Base-by-base conservation (phyloP, 1,140 invertebrate species). In the Episyrphus balteatus region DNA sequence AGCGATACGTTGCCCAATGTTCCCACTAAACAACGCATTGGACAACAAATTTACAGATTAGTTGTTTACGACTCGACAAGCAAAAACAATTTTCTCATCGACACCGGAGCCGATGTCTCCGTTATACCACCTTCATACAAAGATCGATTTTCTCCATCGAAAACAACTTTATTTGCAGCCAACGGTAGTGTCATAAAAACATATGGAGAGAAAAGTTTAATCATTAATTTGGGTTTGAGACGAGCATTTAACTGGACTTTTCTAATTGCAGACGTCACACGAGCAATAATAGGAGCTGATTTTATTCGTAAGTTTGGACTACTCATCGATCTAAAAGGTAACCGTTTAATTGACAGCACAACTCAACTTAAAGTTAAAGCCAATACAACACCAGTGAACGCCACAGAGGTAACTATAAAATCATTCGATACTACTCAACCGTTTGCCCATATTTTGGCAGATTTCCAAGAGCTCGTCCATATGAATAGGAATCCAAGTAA, bases 221-320 rank as follows among this genome's bases (percentile, higher is more conserved):
- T 47, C 13, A 45, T 70, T 0, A 52, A 69, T 44, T 41, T 71
- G 1, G 61, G 59, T 7, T 41, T 59, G 2, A 51, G 55, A 9
- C 55, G 65, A 36, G 44, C 52, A n/a, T 64, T 62, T 34, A 41
- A 31, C n/a, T 72, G 69, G 70, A 45, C 42, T 64, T 72, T 72
- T 42, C 52, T 68, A 12, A 48, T 72, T 2, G 67, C 68, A 2
- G 60, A 65, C 30, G 61, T 69, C 0, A 40, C 44, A 0, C 57
- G 58, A 34, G 55, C 70, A 2, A 70, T 71, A 5, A 54, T 70
- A 0, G 68, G 68, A 26, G 64, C 67, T 5, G 68, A 71, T 45
- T 68, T 71, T 40, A 46, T 72, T 5, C 21, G 21, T 0, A 40
- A 61, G 45, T 60, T 55, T 50, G 49, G 53, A 1, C 43, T 70